Conservation (phyloP, 2,888 invertebrate genomes). For the Papilio elwesi region DNA sequence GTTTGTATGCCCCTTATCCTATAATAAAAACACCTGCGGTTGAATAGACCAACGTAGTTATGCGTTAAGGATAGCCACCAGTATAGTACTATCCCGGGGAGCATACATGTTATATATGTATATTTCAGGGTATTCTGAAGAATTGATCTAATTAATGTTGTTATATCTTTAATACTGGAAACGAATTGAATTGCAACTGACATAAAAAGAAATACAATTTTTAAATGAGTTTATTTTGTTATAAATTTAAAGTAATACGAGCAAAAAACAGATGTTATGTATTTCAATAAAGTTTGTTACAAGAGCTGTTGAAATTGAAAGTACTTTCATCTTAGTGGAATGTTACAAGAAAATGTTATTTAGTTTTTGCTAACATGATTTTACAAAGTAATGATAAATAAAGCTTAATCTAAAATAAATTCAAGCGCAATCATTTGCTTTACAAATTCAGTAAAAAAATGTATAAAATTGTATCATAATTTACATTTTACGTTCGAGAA, state of each 20-base stretch:
- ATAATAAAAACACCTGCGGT: no score
- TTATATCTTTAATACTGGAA: no score
- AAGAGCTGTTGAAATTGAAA: constrained; percentile 44
- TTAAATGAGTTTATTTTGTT: constrained; percentile 2
- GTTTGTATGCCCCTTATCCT: no score
- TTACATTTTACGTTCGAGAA: constrained; percentile 1
- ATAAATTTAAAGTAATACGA: constrained; percentile 40
- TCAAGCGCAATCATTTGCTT: not conserved
- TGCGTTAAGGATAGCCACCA: no score
- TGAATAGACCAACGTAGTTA: no score
- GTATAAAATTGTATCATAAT: constrained; percentile 6
- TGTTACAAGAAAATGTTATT: constrained; percentile 11
- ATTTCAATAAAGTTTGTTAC: not conserved
- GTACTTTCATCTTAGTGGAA: not conserved
- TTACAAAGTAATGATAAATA: not conserved
- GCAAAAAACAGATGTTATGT: not conserved
- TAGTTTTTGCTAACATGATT: constrained; percentile 12
- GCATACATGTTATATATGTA: no score
- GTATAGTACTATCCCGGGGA: no score
- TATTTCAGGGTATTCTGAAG: no score
- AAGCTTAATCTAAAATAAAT: constrained; percentile 15
- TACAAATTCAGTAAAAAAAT: constrained; percentile 1
- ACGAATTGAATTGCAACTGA: not conserved
- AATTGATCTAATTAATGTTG: no score
- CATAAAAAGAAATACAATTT: not conserved